Base-by-base conservation (phyloP, 2,113 vertebrate genomes). In the Urocitellus parryii region DNA sequence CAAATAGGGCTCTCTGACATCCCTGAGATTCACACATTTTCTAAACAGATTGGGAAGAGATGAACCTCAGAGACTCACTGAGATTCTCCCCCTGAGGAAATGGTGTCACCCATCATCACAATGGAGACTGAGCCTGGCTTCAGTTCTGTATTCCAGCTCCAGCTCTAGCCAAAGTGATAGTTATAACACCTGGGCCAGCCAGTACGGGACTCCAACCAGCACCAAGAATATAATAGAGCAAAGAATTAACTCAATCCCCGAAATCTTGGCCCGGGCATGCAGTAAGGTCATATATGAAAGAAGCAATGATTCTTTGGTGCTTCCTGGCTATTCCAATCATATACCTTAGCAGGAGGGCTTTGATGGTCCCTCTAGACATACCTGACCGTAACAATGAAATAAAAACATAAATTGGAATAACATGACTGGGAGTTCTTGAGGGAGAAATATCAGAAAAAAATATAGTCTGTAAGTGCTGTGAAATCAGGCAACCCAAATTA, bases 21-120 rank as follows among this genome's bases (percentile, higher is more conserved):
- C 84, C 86, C 32, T 58, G 27, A 89, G 56, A 25, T 39, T 97
- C 85, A 48, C 51, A 89, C 76, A 63, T 92, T 84, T 96, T 96
- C 94, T 82, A 89, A 77, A 92, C 27, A 78, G 85, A 78, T 6
- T 63, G 68, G 68, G 90, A 77, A 48, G 45, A 91, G 53, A 70
- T 32, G 56, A 67, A 58, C 5, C 42, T 85, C 37, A 81, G 92
- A 25, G 5, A 37, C 32, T 58, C 76, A 42, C 18, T 37, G 48
- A 25, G 29, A 63, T 77, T 82, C 27, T 85, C 25, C 32, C 12
- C 14, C 20, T 91, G 53, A 85, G 85, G 67, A 77, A 91, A 74
- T n/a, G 53, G 51, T 81, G 45, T 88, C 25, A 1, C 45, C 63
- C 63, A 27, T 37, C n/a, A 51, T 51, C 61, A 34, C 8, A 61